phyloP scores from a whole-genome alignment of 2,888 invertebrate genomes.

The Isotomurus palustris region DNA sequence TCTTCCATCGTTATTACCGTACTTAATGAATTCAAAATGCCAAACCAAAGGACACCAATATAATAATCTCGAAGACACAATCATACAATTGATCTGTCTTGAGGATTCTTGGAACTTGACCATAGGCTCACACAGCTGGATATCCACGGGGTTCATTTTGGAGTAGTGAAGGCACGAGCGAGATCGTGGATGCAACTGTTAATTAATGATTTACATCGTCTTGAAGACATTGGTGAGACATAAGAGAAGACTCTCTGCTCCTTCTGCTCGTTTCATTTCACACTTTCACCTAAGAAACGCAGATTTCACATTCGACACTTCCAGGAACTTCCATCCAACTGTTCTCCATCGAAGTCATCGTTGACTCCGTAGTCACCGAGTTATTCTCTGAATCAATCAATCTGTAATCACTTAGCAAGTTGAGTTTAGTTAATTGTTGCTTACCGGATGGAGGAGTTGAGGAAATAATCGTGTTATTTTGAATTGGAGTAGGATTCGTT shows the following conservation, averaged over 20 bases:
- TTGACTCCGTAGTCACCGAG: neutral
- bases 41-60: constrained; percentile 17
- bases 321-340: neutral
- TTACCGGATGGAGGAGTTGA: neutral
- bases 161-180: constrained; percentile 20
- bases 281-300: constrained; percentile 26
- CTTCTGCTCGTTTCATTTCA: neutral
- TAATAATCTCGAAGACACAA: constrained; percentile 9
- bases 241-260: constrained; percentile 13
- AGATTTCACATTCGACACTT: constrained; percentile 17
- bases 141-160: constrained; percentile 21
- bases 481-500: no score
- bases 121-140: constrained; percentile 18
- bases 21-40: constrained; percentile 21
- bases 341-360: neutral
- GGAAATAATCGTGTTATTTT: no score
- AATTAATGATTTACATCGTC: constrained; percentile 17
- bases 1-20: constrained; percentile 8
- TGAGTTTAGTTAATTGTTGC: neutral
- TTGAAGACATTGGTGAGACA: constrained; percentile 28
- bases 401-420: neutral
- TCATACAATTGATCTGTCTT: constrained; percentile 7
- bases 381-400: neutral
- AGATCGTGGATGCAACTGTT: neutral
- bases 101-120: constrained; percentile 21